phyloP scores from a whole-genome alignment of 2,113 vertebrate species.

The Gnathonemus longibarbis region DNA sequence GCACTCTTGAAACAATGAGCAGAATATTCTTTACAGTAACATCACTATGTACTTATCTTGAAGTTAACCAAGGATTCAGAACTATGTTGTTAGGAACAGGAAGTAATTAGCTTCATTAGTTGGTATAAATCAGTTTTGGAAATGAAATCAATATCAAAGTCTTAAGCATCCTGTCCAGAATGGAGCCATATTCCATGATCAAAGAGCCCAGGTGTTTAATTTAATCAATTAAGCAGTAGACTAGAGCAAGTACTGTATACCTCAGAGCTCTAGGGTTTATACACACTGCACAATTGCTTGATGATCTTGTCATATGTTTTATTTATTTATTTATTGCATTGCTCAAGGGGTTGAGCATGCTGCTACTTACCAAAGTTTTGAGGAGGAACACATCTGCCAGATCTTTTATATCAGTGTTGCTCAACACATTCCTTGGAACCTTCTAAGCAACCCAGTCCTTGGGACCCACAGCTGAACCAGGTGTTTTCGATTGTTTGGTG shows the following conservation, averaged over 20 bases:
- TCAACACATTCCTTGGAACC: neutral
- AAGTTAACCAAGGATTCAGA: conserved; percentile 5
- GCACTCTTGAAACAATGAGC: neutral
- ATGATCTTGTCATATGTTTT: neutral
- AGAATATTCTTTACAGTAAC: too few species aligned
- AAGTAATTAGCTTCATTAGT: neutral
- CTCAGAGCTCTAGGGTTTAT: neutral
- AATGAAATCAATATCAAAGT: conserved; percentile 16
- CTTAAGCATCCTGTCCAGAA: neutral
- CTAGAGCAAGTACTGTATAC: neutral
- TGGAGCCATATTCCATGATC: neutral
- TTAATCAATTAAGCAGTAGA: conserved; percentile 11
- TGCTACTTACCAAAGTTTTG: neutral
- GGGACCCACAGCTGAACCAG: neutral
- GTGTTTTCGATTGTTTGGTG: neutral
- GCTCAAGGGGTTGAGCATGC: neutral
- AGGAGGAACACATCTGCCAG: neutral
- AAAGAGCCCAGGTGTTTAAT: conserved; percentile 10
- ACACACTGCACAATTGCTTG: neutral
- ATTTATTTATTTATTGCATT: neutral
- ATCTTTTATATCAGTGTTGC: neutral
- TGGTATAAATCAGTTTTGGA: conserved; percentile 12
- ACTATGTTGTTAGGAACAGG: neutral
- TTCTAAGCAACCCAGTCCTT: neutral
- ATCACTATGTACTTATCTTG: neutral